These are phyloP conservation scores for Pammene fasciana DNA, from an alignment of 2,888 invertebrate genomes.

Conservation along the genomic window DNA sequence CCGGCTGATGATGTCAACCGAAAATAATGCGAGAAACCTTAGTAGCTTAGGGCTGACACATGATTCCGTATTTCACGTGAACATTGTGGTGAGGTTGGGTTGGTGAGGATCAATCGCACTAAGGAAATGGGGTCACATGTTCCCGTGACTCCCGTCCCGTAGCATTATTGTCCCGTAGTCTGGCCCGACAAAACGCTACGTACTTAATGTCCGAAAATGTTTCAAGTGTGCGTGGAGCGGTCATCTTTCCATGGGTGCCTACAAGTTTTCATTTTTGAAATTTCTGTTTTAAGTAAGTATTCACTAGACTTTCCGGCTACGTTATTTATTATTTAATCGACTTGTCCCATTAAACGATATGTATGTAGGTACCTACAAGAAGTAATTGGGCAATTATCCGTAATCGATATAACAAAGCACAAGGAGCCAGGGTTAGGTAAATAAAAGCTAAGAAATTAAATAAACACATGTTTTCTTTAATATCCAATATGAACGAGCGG, in stretches of 20 bases:
- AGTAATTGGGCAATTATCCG: not conserved
- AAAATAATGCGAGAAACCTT: conserved; percentile 38
- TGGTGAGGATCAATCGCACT: not conserved
- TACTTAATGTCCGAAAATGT: too few relatives aligned
- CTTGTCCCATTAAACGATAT: not conserved
- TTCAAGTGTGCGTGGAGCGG: too few relatives aligned
- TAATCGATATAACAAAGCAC: conserved; percentile 3
- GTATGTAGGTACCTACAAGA: too few relatives aligned
- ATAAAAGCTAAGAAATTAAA: too few relatives aligned
- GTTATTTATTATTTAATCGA: not conserved
- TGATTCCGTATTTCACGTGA: not conserved
- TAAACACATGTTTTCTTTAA: too few relatives aligned
- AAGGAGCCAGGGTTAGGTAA: not conserved
- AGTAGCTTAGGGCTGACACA: conserved; percentile 4
- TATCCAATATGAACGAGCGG: too few relatives aligned
- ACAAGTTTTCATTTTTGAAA: too few relatives aligned
- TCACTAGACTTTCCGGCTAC: not conserved
- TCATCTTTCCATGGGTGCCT: too few relatives aligned
- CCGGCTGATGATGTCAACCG: conserved; percentile 29
- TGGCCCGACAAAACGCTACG: not conserved
- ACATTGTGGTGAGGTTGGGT: not conserved
- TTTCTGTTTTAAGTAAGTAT: not conserved
- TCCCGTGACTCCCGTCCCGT: not conserved
- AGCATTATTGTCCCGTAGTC: not conserved
- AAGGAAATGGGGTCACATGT: not conserved